phyloP scores from a whole-genome alignment of 2,113 vertebrate species.

The Megaceryle maxima region DNA sequence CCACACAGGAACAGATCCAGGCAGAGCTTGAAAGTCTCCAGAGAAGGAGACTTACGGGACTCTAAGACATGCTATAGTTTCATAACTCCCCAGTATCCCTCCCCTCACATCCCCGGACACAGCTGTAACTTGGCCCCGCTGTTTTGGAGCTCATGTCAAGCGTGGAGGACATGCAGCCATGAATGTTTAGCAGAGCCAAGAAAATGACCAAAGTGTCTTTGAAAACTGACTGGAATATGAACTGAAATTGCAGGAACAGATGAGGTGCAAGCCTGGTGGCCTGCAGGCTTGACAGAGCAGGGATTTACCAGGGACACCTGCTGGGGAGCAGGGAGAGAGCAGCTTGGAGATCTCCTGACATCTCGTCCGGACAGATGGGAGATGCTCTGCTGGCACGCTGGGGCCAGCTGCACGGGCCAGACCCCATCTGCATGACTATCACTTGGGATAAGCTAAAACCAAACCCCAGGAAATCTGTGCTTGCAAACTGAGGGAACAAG shows the following conservation, averaged over 20 bases:
- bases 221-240: background rate
- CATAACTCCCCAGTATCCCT: background rate
- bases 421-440: background rate
- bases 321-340: background rate
- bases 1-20: too few relatives aligned
- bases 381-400: background rate
- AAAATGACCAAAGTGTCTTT: background rate
- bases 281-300: background rate
- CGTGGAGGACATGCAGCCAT: accelerated
- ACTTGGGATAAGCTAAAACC: background rate
- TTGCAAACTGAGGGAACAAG: background rate
- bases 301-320: background rate
- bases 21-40: too few relatives aligned
- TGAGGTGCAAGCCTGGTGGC: background rate
- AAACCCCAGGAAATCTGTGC: background rate
- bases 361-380: accelerated
- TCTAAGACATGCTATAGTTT: background rate
- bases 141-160: background rate
- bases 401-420: background rate
- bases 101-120: background rate
- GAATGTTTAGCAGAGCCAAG: background rate
- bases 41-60: too few relatives aligned
- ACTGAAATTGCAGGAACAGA: background rate
- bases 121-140: background rate
- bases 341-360: background rate